Evolutionary conservation across 2,888 invertebrate genomes (phyloP).

Genomic region (Xestoiulus laeticollis): DNA sequence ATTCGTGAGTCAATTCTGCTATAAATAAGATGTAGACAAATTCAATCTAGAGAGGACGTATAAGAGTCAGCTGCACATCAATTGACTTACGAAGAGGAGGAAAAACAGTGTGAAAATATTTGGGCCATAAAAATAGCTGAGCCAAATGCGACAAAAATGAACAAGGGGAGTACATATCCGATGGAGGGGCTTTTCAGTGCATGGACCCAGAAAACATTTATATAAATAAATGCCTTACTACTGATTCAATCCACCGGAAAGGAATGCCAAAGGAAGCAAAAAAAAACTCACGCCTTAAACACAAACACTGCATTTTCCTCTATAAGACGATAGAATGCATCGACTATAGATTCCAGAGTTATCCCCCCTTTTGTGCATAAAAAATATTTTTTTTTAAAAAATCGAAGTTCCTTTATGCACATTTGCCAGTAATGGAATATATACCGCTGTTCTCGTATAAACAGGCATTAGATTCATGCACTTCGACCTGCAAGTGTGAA

Average conservation of each 20-base stretch:
- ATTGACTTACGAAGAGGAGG: conserved; percentile 36
- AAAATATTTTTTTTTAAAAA: neutral
- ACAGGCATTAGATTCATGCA: neutral
- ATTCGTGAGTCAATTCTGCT: neutral
- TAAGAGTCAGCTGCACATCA: conserved; percentile 3
- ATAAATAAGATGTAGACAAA: conserved; percentile 15
- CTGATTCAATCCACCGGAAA: conserved; percentile 32
- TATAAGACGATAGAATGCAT: conserved; percentile 11
- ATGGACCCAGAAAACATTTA: conserved; percentile 28
- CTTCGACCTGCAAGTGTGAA: neutral
- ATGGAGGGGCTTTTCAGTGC: conserved; percentile 18
- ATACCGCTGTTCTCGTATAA: neutral
- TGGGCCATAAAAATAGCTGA: conserved; percentile 23
- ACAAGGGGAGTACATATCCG: neutral
- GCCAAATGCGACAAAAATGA: conserved; percentile 28
- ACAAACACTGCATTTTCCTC: conserved; percentile 37
- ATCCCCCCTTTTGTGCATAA: neutral
- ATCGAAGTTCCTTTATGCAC: neutral
- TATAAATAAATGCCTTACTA: conserved; percentile 30
- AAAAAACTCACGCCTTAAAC: neutral
- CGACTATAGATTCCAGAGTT: neutral
- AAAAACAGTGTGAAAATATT: conserved; percentile 21
- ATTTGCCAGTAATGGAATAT: neutral
- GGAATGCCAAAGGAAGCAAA: conserved; percentile 22
- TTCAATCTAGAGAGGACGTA: neutral